Evolutionary conservation across 2,113 vertebrate genomes (phyloP), one percentile per base, ranked within the genome.

Genomic region (Myocastor coypus): DNA sequence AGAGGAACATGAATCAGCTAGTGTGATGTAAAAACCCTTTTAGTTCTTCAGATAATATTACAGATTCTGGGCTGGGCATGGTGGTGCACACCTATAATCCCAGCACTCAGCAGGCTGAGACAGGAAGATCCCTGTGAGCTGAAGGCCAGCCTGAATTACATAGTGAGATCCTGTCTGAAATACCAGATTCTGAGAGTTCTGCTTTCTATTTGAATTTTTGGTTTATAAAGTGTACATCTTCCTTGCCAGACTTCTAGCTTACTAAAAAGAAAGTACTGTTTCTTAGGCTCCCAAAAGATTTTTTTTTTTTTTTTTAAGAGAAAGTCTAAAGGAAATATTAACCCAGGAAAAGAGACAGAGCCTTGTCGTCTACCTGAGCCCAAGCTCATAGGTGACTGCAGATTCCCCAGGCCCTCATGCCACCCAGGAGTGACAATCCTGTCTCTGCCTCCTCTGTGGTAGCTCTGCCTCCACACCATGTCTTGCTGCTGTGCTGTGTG

Each of bases 251-350:
- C n/a, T 83, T 6, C 40, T 78, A 40, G 14, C 14, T 63, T 63
- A 32, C 26, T 55, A 57, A 91, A 37, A 87, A 59, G 42, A 87
- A 55, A 34, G 28, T 68, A 89, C 26, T 83, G 7, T 26, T 94
- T 55, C 42, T 84, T 42, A 81, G 69, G 12, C 8, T n/a, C 20
- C 92, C 75, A 68, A 32, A 28, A 30, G 16, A 42, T 73, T 93
- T 91, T 55, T 9, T 57, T 91, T 55, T 9, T 57, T 77, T 77
- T 52, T 17, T 80, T 17, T 50, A 46, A 32, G 42, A 80, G 73
- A 66, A 91, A 59, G 34, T 50, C 0, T 90, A 83, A 87, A 96
- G 55, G 83, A 77, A 91, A 81, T 82, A 63, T 84, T 50, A 77
- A n/a, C 26, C 32, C 22, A 81, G 66, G 78, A 83, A 66, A 80